Percentiles rank a stretch among this genome's conserved stretches.
These are phyloP conservation scores for Odontothrips loti DNA, from an alignment of 2,888 invertebrate species.

Conservation along the genomic window DNA sequence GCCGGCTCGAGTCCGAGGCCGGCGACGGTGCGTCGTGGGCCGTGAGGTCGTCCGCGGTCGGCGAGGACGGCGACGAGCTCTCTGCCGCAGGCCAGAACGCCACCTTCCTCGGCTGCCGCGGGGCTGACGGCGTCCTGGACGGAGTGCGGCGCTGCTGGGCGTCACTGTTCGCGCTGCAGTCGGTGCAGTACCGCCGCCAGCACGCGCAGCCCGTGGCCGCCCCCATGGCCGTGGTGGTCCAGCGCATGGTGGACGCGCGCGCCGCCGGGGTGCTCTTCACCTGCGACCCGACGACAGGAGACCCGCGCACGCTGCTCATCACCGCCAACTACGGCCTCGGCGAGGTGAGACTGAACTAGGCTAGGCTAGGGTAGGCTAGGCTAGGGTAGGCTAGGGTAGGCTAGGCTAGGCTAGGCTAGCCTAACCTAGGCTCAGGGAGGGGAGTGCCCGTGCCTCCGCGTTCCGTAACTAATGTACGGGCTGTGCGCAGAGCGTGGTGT, in stretches of 20 bases:
- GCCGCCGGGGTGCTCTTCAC: slow-evolving; percentile 79
- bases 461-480: no score
- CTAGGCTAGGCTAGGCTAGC: no score
- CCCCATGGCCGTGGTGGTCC: slow-evolving; percentile 75
- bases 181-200: slow-evolving; percentile 72
- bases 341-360: slow-evolving; percentile 58
- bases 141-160: slow-evolving; percentile 74
- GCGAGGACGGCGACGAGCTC: slow-evolving; percentile 73
- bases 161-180: slow-evolving; percentile 70
- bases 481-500: slow-evolving; percentile 66
- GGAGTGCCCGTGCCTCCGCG: no score
- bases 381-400: no score
- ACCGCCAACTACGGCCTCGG: slow-evolving; percentile 80
- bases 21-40: slow-evolving; percentile 46
- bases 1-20: slow-evolving; percentile 42
- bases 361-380: no score
- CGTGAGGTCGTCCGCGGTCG: slow-evolving; percentile 66
- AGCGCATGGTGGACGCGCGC: slow-evolving; percentile 67
- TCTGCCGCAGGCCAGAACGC: slow-evolving; percentile 83
- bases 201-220: slow-evolving; percentile 64
- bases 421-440: no score
- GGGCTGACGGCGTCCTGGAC: slow-evolving; percentile 51
- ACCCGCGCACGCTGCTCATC: slow-evolving; percentile 63
- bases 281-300: slow-evolving; percentile 67
- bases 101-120: slow-evolving; percentile 65